phyloP scores from a whole-genome alignment of 2,888 invertebrate genomes.

The Phorcus lineatus region DNA sequence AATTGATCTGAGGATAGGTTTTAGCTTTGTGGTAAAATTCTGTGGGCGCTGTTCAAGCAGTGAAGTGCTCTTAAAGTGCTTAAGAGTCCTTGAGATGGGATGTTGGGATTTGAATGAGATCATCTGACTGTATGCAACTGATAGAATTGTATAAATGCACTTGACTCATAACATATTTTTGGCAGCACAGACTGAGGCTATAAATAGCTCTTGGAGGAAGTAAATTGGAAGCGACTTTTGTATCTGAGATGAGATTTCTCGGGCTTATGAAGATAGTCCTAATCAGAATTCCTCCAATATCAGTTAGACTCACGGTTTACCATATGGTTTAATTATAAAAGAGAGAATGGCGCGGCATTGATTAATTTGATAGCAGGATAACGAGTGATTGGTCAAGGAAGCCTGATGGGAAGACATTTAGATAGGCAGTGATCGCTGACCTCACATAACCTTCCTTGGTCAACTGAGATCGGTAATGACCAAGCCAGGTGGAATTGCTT shows the following conservation, averaged over 20 bases:
- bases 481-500: background rate
- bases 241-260: background rate
- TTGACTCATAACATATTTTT: slow-evolving; percentile 5
- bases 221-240: background rate
- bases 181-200: background rate
- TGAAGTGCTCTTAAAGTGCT: background rate
- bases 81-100: background rate
- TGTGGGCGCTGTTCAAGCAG: background rate
- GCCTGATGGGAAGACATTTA: background rate
- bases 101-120: background rate
- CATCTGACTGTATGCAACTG: no score
- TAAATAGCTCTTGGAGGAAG: background rate
- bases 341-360: background rate
- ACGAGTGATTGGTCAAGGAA: background rate
- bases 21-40: background rate
- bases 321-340: slow-evolving; percentile 13
- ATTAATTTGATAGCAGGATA: slow-evolving; percentile 18
- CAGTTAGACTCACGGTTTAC: background rate
- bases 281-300: background rate
- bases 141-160: background rate
- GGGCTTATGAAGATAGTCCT: background rate
- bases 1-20: background rate
- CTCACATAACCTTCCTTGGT: background rate
- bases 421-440: background rate
- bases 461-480: background rate